phyloP scores from a whole-genome alignment of 2,113 vertebrate genomes.

The Rana temporaria region DNA sequence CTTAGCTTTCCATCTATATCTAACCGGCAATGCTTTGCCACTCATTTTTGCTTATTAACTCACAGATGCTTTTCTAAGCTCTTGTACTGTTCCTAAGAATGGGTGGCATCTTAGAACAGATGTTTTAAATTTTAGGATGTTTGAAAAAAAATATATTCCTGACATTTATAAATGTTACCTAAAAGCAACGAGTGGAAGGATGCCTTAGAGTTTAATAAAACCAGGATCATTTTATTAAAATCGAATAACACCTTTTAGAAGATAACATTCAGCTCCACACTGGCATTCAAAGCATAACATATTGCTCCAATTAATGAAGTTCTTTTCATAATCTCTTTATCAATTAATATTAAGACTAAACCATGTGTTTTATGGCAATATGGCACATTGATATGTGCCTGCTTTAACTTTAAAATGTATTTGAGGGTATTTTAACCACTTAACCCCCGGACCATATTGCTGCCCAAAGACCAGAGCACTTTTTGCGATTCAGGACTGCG shows the following conservation, averaged over 20 bases:
- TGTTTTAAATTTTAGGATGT: conserved; percentile 30
- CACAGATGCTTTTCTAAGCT: conserved; percentile 23
- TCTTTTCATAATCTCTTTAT: background rate
- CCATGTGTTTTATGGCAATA: too few species aligned
- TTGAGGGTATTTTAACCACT: too few species aligned
- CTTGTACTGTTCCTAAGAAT: conserved; percentile 5
- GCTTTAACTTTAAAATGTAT: too few species aligned
- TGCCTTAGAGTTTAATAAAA: conserved; percentile 41
- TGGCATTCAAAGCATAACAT: conserved; percentile 18
- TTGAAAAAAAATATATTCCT: conserved; percentile 41
- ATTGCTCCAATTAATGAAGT: conserved; percentile 14
- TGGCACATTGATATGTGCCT: too few species aligned
- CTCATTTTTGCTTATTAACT: background rate
- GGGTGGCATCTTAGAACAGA: conserved; percentile 20
- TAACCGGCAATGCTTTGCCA: background rate
- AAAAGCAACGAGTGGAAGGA: conserved; percentile 13
- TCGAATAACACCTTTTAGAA: conserved; percentile 26
- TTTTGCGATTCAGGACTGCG: too few species aligned
- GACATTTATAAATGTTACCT: conserved; percentile 48
- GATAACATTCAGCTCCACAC: conserved; percentile 20
- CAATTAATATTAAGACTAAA: background rate
- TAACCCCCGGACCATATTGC: too few species aligned
- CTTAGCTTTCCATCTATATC: background rate
- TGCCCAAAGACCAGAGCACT: too few species aligned
- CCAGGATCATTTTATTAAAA: conserved; percentile 46